Base-by-base conservation (phyloP, 2,113 vertebrate species). In the Cynoglossus semilaevis region DNA sequence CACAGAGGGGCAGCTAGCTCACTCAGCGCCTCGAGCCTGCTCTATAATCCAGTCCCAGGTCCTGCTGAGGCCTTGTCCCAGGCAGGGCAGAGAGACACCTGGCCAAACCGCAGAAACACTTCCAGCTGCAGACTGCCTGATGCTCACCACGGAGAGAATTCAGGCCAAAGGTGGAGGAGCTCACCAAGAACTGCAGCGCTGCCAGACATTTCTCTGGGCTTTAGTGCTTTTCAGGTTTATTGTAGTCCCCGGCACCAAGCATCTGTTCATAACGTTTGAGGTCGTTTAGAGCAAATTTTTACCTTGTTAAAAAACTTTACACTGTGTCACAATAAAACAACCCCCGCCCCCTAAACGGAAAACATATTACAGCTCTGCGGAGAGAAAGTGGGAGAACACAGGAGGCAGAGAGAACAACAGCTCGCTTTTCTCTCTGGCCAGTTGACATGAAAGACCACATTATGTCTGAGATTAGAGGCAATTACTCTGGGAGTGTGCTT, bases 391-490 rank as follows among this genome's bases (percentile, higher is more conserved):
- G 48, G 60, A 47, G 53, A 67, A 52, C 10, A 15, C 40, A 13
- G 42, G 40, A 17, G 52, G 29, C 54, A 51, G 65, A 56, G 57
- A 45, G 78, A 81, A 89, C 80, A 88, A 86, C 83, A 76, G 76
- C 72, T 82, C 80, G 75, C 77, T 83, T 83, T 87, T 85, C 80
- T 83, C 67, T 65, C 6, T 2, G 16, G 61, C 38, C 67, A 51
- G 73, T 51, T 69, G 73, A 85, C 83, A 83, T 88, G 85, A 91
- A 89, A 90, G 81, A 70, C 73, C 76, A 84, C 64, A 76, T 90
- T 89, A 87, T 89, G 87, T 85, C 83, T 68, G 73, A 86, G 89
- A 90, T 90, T 88, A 90, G 85, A 87, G 81, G 84, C 81, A 87
- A 88, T 88, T 89, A 89, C 82, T 73, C 77, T 77, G 66, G 72